Percentiles rank a stretch among this genome's conserved stretches.
These are phyloP conservation scores for Saccostrea echinata DNA, from an alignment of 1,140 invertebrate genomes.

Conservation along the genomic window DNA sequence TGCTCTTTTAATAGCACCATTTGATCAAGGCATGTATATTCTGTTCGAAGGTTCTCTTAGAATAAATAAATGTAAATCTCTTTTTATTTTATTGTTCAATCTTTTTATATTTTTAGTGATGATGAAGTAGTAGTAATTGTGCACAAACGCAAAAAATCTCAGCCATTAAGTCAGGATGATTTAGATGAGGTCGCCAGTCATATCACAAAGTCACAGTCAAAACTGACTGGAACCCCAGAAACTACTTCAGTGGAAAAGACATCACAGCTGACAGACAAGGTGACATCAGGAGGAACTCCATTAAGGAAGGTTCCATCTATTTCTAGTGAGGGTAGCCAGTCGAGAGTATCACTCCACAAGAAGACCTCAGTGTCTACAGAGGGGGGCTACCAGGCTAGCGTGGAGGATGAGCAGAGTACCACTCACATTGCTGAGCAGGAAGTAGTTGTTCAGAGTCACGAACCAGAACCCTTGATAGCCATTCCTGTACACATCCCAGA, in stretches of 20 bases:
- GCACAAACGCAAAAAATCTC: neutral
- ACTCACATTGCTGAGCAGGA: neutral
- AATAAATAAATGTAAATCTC: too few species aligned
- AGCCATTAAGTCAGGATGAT: neutral
- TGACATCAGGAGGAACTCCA: neutral
- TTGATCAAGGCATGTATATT: neutral
- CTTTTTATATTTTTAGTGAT: neutral
- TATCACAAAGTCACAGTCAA: neutral
- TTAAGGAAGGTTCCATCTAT: slow-evolving; percentile 13
- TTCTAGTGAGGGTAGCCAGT: slow-evolving; percentile 18
- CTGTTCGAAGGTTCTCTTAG: too few species aligned
- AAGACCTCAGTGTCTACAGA: neutral
- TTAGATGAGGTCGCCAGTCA: neutral
- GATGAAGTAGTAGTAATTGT: neutral
- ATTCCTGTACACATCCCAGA: neutral
- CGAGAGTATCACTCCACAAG: neutral
- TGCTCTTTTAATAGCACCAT: neutral
- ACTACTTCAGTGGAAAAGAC: neutral
- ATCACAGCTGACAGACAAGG: neutral
- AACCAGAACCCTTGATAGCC: neutral
- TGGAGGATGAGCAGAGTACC: neutral
- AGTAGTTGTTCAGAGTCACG: neutral
- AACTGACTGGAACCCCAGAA: neutral
- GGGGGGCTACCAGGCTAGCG: neutral
- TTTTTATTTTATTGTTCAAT: too few species aligned